Evolutionary conservation across 2,113 vertebrate species (phyloP).

Genomic region (Myotis davidii): DNA sequence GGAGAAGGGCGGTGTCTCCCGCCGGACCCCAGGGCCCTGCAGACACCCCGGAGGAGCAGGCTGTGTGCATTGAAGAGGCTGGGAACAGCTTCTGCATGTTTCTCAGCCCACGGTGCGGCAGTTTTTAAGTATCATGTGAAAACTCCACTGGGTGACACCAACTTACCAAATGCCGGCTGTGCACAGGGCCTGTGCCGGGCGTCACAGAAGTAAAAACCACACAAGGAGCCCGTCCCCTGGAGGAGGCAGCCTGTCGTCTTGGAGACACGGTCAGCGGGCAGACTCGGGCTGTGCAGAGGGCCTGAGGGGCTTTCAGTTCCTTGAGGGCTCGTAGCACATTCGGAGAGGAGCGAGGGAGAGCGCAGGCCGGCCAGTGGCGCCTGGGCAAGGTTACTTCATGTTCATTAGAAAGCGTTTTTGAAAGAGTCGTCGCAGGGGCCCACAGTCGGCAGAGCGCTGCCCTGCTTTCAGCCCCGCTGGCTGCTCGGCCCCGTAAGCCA

Average conservation of each 20-base stretch:
- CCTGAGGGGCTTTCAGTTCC: neutral
- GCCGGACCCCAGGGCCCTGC: neutral
- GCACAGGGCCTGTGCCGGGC: neutral
- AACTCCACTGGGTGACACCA: neutral
- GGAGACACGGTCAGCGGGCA: too few relatives aligned
- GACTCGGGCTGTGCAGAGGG: too few relatives aligned
- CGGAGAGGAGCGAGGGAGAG: neutral
- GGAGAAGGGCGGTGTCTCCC: neutral
- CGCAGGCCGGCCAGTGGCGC: neutral
- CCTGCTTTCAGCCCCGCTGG: neutral
- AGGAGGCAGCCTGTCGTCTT: too few relatives aligned
- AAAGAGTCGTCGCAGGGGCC: neutral
- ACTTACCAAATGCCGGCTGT: neutral
- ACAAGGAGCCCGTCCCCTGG: rapidly evolving
- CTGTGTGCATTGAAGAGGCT: neutral
- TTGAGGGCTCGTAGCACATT: neutral
- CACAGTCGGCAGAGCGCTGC: neutral
- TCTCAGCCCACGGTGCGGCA: neutral
- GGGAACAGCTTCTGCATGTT: neutral
- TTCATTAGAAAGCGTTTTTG: neutral
- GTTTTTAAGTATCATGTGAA: neutral
- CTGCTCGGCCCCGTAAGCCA: neutral
- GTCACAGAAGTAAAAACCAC: neutral
- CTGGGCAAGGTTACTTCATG: neutral
- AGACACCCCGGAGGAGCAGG: neutral